Evolutionary conservation across 2,797 vertebrate genomes (phyloP).

Genomic region (Hoplostethus mediterraneus): DNA sequence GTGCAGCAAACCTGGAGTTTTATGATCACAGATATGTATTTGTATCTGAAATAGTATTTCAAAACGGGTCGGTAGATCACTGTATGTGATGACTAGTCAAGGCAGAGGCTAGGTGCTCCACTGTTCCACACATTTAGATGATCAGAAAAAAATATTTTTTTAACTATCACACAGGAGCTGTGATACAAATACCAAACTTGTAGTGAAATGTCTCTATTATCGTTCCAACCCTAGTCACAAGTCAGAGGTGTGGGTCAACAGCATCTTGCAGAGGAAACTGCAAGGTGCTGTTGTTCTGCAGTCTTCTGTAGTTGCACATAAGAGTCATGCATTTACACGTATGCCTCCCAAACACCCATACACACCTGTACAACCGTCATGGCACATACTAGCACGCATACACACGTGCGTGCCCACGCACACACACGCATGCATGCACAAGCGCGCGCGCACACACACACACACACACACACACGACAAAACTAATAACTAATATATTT

Average conservation of each 20-base stretch:
- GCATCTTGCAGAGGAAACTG: constrained; percentile 65
- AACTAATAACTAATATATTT: not conserved
- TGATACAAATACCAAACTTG: not conserved
- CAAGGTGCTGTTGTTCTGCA: constrained; percentile 60
- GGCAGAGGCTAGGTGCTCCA: not conserved
- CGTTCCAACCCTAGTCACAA: constrained; percentile 73
- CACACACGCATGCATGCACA: constrained; percentile 1
- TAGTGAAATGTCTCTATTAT: constrained; percentile 43
- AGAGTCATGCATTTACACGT: constrained; percentile 63
- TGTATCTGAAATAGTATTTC: not conserved
- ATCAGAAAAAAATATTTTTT: not conserved
- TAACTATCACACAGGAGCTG: not conserved
- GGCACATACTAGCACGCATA: constrained; percentile 3
- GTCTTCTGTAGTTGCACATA: constrained; percentile 33
- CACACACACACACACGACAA: constrained; percentile 8
- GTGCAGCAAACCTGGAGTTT: not conserved
- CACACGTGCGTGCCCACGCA: not conserved
- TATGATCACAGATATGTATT: not conserved
- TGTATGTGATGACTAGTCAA: not conserved
- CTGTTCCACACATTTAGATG: not conserved
- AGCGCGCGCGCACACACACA: not conserved
- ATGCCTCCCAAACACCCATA: constrained; percentile 20
- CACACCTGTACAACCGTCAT: constrained; percentile 24
- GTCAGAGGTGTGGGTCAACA: constrained; percentile 45
- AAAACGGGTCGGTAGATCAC: not conserved